These are phyloP conservation scores for Limnodromus scolopaceus DNA, from an alignment of 2,797 vertebrate genomes.

Conservation along the genomic window DNA sequence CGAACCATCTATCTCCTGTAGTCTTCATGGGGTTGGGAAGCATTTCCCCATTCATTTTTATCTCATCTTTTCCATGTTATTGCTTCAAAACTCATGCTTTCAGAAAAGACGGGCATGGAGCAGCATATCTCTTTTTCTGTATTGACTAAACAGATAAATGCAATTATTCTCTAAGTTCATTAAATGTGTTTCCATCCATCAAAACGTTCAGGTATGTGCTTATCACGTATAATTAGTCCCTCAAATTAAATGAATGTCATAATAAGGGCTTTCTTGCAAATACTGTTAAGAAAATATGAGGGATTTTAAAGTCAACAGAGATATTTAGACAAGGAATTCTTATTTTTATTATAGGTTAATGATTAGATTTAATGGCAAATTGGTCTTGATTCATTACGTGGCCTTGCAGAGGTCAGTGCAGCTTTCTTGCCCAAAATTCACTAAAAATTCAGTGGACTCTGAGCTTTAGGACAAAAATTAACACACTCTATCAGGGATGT, in stretches of 20 bases:
- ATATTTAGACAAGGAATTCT: neutral
- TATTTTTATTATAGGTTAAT: neutral
- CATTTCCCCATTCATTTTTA: neutral
- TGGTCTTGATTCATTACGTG: neutral
- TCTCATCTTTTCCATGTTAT: neutral
- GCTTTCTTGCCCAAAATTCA: neutral
- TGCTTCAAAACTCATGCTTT: neutral
- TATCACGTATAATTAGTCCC: neutral
- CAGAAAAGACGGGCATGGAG: neutral
- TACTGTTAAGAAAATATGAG: neutral
- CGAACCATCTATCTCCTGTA: neutral
- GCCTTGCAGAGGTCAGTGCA: neutral
- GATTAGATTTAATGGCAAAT: neutral
- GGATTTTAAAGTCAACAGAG: neutral
- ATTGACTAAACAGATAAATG: neutral
- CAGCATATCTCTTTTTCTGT: neutral
- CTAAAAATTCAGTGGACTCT: neutral
- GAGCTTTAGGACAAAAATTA: neutral
- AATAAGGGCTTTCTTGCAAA: slow-evolving; percentile 1
- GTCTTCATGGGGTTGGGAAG: neutral
- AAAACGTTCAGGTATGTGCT: neutral
- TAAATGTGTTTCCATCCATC: neutral
- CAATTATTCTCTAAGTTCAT: neutral
- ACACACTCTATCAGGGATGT: neutral
- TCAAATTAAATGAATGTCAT: neutral